Base-by-base conservation (phyloP, 2,113 vertebrate genomes). In the Oryzias woworae region DNA sequence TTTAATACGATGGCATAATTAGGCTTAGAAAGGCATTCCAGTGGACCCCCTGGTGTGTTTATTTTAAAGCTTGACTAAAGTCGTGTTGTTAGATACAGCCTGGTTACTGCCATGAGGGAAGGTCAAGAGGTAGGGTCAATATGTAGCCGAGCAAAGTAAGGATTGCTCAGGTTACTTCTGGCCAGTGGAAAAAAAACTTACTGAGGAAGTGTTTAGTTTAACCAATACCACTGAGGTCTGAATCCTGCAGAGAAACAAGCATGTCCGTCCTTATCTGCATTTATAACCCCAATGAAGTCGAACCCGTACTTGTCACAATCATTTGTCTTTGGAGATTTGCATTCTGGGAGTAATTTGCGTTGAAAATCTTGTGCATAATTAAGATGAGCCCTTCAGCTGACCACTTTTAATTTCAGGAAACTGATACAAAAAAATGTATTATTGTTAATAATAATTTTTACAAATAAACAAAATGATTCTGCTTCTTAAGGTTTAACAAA, bases 21-120 rank as follows among this genome's bases (percentile, higher is more conserved):
- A 24, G 42, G 73, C 62, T 63, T 20, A 58, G 57, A 71, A 79
- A 77, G 20, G 13, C 58, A 69, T 69, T 66, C 48, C 57, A 72
- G 42, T 23, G 57, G 56, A 53, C 51, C 54, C 48, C 66, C 48
- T 3, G 4, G 26, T 78, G 71, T 72, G 76, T 81, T 83, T 56
- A 69, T 81, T 69, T 69, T 68, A 47, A 69, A 57, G 24, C 55
- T 47, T 22, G 42, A 53, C 51, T n/a, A 16, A 7, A 45, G 45
- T 49, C 16, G 63, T 87, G 80, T 86, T 88, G 80, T 81, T 86
- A 70, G 83, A 73, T 70, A 86, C 73, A 1, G 3, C 23, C 50
- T 81, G 66, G 84, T 79, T 79, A 74, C 83, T 13, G n/a, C 2
- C 7, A 36, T 31, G 53, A 23, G 16, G 65, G 58, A 68, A 36